A percentile compares a stretch with the other conserved stretches of the same genome.
Evolutionary conservation across 2,888 invertebrate genomes (phyloP).

Genomic region (Macrosiphum euphorbiae): DNA sequence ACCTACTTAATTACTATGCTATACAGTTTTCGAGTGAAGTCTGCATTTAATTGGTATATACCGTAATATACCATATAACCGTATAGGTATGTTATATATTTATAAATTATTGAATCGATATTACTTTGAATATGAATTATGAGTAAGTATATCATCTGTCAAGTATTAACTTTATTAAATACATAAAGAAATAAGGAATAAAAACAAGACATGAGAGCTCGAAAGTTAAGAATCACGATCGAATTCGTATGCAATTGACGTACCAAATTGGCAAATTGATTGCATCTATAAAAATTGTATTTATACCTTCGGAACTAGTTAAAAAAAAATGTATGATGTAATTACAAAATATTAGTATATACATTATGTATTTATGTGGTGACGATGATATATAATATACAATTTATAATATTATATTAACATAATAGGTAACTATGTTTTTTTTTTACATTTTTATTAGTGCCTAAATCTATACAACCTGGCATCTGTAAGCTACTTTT

Average conservation of each 20-base stretch:
- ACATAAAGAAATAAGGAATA: background rate
- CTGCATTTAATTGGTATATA: no score
- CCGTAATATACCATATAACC: no score
- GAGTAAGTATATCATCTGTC: background rate
- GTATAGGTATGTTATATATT: no score
- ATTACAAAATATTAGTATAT: background rate
- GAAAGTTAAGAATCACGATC: background rate
- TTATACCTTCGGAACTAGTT: background rate
- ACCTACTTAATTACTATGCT: background rate
- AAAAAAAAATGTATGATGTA: background rate
- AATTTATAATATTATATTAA: background rate
- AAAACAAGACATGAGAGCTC: background rate
- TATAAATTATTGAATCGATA: background rate
- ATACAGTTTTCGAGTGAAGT: background rate
- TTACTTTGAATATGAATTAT: background rate
- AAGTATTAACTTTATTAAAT: background rate
- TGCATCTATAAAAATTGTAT: background rate
- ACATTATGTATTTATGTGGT: background rate
- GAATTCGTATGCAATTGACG: background rate
- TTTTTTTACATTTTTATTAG: no score
- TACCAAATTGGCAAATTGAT: background rate
- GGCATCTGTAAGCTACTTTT: no score
- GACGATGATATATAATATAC: background rate
- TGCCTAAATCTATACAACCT: no score
- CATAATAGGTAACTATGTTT: background rate